Conservation (phyloP, 2,888 invertebrate species). For the Archaeoteleia sp. region DNA sequence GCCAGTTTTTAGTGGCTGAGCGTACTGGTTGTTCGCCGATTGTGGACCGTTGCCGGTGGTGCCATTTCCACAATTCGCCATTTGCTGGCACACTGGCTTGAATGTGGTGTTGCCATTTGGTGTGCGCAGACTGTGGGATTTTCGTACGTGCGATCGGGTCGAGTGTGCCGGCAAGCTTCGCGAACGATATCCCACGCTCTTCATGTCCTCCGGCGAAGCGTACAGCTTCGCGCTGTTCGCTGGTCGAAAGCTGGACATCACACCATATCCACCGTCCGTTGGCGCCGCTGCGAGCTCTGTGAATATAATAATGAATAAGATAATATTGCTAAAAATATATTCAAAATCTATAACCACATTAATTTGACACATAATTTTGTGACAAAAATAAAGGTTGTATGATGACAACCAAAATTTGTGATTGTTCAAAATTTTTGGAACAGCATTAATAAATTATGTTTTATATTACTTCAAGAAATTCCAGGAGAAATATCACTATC, state of each 20-base stretch:
- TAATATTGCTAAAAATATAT: no score
- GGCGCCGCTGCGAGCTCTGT: slow-evolving; percentile 73
- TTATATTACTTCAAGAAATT: no score
- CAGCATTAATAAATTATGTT: no score
- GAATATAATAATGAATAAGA: slow-evolving; percentile 4
- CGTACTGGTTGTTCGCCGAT: slow-evolving; percentile 76
- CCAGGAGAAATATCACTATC: no score
- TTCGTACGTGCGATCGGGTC: slow-evolving; percentile 78
- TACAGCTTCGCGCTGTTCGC: slow-evolving; percentile 89
- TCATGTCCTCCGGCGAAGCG: slow-evolving; percentile 91
- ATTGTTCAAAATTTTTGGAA: no score
- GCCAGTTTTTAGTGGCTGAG: slow-evolving; percentile 77
- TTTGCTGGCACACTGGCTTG: slow-evolving; percentile 68
- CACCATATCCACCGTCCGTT: slow-evolving; percentile 75
- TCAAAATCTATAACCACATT: no score
- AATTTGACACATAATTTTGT: no score
- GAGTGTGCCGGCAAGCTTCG: slow-evolving; percentile 77
- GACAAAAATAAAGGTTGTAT: no score
- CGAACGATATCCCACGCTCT: slow-evolving; percentile 81
- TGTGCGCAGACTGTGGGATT: slow-evolving; percentile 79
- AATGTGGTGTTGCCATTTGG: slow-evolving; percentile 74
- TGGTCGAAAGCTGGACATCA: slow-evolving; percentile 93
- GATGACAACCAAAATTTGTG: no score
- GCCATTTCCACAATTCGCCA: slow-evolving; percentile 46
- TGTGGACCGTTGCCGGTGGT: slow-evolving; percentile 55